phyloP scores from a whole-genome alignment of 2,113 vertebrate species.

The Tringa solitaria region DNA sequence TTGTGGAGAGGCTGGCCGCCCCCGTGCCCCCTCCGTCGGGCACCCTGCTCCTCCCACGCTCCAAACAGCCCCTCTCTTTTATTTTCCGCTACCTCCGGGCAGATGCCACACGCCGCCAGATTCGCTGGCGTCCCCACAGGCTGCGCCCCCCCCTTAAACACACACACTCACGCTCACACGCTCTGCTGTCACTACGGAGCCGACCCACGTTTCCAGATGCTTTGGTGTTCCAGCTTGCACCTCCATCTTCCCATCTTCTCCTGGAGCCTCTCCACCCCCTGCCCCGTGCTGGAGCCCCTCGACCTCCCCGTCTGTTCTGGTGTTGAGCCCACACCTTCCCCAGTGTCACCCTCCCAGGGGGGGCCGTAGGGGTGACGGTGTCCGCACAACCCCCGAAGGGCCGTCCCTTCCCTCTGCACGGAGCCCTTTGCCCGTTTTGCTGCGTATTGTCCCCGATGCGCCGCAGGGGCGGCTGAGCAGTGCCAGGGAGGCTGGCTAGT shows the following conservation, averaged over 20 bases:
- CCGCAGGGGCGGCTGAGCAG: background rate
- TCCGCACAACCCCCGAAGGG: rapidly evolving
- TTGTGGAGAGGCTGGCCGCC: background rate
- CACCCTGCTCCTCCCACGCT: background rate
- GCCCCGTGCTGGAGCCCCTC: background rate
- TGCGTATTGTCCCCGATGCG: rapidly evolving
- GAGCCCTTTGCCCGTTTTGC: rapidly evolving
- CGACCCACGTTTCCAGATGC: background rate
- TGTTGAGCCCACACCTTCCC: background rate
- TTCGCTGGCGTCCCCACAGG: background rate
- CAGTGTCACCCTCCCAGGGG: background rate
- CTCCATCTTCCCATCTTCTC: background rate
- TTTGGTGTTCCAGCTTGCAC: background rate
- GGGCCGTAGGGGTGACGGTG: background rate
- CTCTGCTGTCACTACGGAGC: background rate
- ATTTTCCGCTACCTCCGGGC: background rate
- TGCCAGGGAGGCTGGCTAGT: background rate
- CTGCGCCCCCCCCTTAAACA: background rate
- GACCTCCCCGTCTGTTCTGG: rapidly evolving
- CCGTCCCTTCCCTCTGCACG: background rate
- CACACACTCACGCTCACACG: background rate
- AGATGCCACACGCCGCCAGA: background rate
- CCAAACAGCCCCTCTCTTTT: background rate
- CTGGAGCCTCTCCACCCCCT: background rate
- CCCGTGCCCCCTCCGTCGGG: rapidly evolving